Evolutionary conservation across 2,888 invertebrate species (phyloP).

Genomic region (Melitaea athalia): DNA sequence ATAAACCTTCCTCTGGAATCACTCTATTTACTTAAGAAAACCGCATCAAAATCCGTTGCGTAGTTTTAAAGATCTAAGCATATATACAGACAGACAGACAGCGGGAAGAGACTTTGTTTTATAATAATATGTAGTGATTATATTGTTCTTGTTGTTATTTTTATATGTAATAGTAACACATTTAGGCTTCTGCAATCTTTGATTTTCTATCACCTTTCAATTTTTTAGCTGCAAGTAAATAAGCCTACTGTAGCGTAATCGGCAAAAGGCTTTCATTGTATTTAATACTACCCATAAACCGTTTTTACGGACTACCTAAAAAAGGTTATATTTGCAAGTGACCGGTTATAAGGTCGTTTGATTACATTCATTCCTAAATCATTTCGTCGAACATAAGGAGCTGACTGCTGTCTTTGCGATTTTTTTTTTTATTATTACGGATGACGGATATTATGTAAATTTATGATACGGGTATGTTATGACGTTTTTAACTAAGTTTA

Average conservation of each 20-base stretch:
- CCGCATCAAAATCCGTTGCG: no score
- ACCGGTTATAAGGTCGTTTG: constrained; percentile 21
- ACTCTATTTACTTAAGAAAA: no score
- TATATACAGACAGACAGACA: no score
- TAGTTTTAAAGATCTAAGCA: no score
- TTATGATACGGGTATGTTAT: neutral
- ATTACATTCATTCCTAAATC: constrained; percentile 14
- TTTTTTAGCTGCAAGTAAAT: constrained; percentile 10
- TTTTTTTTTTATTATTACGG: neutral
- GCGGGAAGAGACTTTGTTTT: no score
- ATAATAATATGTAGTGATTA: no score
- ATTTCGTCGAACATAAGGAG: constrained; percentile 8
- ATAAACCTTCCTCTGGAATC: no score
- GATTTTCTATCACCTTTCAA: constrained; percentile 8
- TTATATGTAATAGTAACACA: neutral
- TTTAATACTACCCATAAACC: constrained; percentile 30
- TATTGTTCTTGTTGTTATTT: neutral
- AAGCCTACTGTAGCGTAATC: constrained; percentile 25
- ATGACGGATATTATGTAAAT: neutral
- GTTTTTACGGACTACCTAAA: constrained; percentile 27
- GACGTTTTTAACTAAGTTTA: neutral
- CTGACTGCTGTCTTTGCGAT: constrained; percentile 2
- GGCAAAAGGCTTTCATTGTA: constrained; percentile 26
- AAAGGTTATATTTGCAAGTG: constrained; percentile 29
- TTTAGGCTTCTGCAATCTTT: constrained; percentile 1